phyloP scores from a whole-genome alignment of 2,113 vertebrate genomes.

The Sciurus niger region DNA sequence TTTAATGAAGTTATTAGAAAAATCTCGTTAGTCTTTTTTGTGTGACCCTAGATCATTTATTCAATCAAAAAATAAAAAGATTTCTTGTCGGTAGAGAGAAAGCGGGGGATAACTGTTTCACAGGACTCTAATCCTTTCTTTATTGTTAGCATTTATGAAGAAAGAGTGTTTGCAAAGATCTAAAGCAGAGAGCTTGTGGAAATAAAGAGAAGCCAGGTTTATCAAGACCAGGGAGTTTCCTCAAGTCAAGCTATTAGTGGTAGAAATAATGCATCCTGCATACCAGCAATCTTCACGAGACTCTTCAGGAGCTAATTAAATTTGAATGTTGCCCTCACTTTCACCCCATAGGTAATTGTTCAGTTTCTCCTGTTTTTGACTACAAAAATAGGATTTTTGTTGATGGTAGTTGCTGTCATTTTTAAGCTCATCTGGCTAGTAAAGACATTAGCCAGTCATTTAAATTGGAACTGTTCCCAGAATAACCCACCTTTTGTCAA shows the following conservation, averaged over 20 bases:
- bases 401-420: background rate
- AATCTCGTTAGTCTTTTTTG: background rate
- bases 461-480: background rate
- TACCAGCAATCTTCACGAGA: background rate
- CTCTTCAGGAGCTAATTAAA: background rate
- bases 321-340: background rate
- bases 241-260: background rate
- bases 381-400: background rate
- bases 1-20: background rate
- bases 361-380: slow-evolving; percentile 6
- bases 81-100: background rate
- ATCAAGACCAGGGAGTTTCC: background rate
- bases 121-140: background rate
- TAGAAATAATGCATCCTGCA: background rate
- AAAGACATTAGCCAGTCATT: background rate
- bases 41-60: background rate
- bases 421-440: background rate
- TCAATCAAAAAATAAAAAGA: background rate
- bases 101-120: background rate
- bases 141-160: background rate
- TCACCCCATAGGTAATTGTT: background rate
- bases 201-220: background rate
- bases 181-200: background rate
- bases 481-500: slow-evolving; percentile 12
- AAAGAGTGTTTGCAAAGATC: background rate